Evolutionary conservation across 1,140 invertebrate genomes (phyloP), one percentile per base, ranked within the genome.

Genomic region (Colletes gigas): DNA sequence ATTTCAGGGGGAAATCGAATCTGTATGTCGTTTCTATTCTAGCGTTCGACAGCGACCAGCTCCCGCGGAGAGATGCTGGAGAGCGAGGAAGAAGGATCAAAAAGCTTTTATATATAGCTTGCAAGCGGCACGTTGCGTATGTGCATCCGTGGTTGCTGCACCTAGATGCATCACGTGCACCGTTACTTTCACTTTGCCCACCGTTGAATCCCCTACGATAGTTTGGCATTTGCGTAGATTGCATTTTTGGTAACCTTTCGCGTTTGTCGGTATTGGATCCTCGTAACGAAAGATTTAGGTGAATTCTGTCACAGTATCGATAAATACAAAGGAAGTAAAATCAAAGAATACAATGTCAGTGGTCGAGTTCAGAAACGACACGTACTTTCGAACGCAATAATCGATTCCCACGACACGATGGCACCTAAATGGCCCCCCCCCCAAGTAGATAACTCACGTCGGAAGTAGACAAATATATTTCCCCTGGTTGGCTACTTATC

Each of bases 371-470:
- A 3, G 63, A 57, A 72, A 73, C 44, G 70, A 30, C 30, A 17
- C n/a, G n/a, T n/a, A n/a, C 57, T 75, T 75, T 10, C 55, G 10
- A 15, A 52, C 3, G 6, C n/a, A 39, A 67, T 50, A 76, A 76
- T 76, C 41, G 63, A 76, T 76, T 76, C 74, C 63, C 74, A 76
- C 52, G 74, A 47, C 44, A 44, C 44, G 19, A 30, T 76, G 74
- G 15, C 15, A 30, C 60, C n/a, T 44, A 44, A 44, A 44, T 44
- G 44, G 44, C 8, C 44, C 44, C 50, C 8, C 44, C 44, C 50
- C 39, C 30, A 30, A 19, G 74, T 7, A 68, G 74, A 65, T 76
- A 76, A 76, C 68, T 59, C 74, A 76, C 41, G 39, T 68, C 52
- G 19, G n/a, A 47, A 59, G 15, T 59, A 7, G 19, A 76, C 65